Conservation (phyloP, 2,797 vertebrate genomes). For the Stomatorhinus walkeri region DNA sequence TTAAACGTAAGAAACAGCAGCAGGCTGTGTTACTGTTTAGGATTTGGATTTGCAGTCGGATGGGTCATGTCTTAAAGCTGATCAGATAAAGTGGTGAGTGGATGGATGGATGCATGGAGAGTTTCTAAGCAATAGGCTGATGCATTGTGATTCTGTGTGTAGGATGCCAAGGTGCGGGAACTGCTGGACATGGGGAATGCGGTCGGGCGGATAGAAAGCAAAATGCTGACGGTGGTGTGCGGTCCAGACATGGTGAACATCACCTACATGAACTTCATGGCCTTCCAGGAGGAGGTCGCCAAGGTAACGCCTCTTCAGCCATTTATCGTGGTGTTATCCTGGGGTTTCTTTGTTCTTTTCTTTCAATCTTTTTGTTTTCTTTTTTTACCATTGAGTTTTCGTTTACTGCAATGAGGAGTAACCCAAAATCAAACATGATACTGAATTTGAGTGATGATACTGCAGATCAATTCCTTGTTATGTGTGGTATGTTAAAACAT, state of each 20-base stretch:
- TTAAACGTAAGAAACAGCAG: background rate
- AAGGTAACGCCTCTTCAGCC: slow-evolving; percentile 64
- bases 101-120: background rate
- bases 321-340: background rate
- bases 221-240: slow-evolving; percentile 87
- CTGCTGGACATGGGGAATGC: slow-evolving; percentile 79
- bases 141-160: slow-evolving; percentile 22
- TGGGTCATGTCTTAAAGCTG: background rate
- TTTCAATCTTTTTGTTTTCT: background rate
- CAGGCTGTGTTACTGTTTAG: background rate
- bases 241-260: slow-evolving; percentile 93
- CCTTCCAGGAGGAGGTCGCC: slow-evolving; percentile 91
- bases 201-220: slow-evolving; percentile 77
- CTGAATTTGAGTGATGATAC: background rate
- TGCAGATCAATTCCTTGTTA: background rate
- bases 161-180: slow-evolving; percentile 91
- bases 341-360: background rate
- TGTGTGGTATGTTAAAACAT: background rate
- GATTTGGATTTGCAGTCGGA: background rate
- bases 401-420: background rate
- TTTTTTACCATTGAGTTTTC: background rate
- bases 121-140: background rate
- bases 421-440: background rate
- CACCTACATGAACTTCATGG: slow-evolving; percentile 90
- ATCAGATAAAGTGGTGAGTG: background rate